Conservation (phyloP, 2,888 invertebrate genomes). For the Pycnomerus fuliginosus region DNA sequence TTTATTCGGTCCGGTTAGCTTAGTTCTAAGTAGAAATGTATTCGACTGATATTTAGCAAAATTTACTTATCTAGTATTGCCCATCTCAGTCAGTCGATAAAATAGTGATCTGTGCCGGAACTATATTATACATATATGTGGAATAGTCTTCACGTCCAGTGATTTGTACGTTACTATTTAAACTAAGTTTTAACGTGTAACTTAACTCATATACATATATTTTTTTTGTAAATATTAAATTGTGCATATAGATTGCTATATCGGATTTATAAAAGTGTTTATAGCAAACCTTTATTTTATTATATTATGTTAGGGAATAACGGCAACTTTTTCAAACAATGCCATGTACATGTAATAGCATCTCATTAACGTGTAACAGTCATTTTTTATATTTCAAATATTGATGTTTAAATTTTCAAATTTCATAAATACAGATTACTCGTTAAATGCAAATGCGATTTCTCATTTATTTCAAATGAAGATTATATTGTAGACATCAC, state of each 20-base stretch:
- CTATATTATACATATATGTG: conserved; percentile 45
- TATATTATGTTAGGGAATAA: conserved; percentile 46
- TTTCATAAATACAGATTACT: conserved; percentile 31
- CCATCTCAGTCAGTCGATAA: conserved; percentile 37
- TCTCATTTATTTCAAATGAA: conserved; percentile 32
- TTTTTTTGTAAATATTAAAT: conserved; percentile 54
- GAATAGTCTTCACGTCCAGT: conserved; percentile 52
- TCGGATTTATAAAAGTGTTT: conserved; percentile 52
- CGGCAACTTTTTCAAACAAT: conserved; percentile 39
- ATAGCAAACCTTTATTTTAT: conserved; percentile 45
- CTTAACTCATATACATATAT: conserved; percentile 35
- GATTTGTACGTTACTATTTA: conserved; percentile 50
- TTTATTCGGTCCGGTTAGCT: conserved; percentile 48
- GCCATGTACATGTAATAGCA: conserved; percentile 39
- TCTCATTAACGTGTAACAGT: conserved; percentile 25
- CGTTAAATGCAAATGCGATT: conserved; percentile 27
- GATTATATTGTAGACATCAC: conserved; percentile 29
- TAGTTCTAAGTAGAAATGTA: conserved; percentile 48
- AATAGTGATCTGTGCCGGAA: conserved; percentile 48
- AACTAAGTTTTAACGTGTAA: conserved; percentile 43
- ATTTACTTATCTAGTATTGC: conserved; percentile 19
- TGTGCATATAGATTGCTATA: conserved; percentile 54
- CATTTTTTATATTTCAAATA: conserved; percentile 42
- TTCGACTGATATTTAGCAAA: conserved; percentile 36
- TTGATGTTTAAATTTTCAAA: conserved; percentile 45